Base-by-base conservation (phyloP, 2,888 invertebrate genomes). In the Cartodere bifasciata region DNA sequence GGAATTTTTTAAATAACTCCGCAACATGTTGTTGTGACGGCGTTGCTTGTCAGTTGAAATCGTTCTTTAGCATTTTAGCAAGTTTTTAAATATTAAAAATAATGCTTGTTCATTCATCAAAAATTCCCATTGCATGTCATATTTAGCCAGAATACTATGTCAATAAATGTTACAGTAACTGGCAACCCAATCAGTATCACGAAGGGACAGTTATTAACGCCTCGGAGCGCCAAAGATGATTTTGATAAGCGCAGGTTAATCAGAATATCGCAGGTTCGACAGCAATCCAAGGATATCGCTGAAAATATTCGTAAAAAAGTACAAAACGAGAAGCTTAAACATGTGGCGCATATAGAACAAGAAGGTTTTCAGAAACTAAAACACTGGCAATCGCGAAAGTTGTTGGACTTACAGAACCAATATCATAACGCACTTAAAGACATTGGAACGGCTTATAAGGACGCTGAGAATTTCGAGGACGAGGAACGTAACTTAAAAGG, bases 181-280 rank as follows among this genome's bases (percentile, higher is more conserved):
- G 68, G 68, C 14, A 71, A 68, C 52, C 68, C 67, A 25, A 55
- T 66, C 4, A 62, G 58, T 42, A 60, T 64, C 35, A 56, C 55
- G 28, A 28, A 30, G 23, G 61, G 64, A 23, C 64, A 60, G 55
- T 59, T 65, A 57, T 55, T 68, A 13, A 52, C 68, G 1, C 50
- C 64, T 3, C 65, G 70, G 41, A 55, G 58, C 32, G 53, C 62
- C 1, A 66, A 62, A 47, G 66, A 67, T 49, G 67, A 68, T 44
- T 67, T 68, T 40, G 64, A 68, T 34, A 65, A 65, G 43, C 64
- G 72, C 33, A 62, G 72, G 29, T 62, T 67, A 41, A 63, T 71
- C 49, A 66, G 75, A 40, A 49, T 75, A 34, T 64, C 71, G 47
- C 73, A 76, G 64, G 75, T 75, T 51, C 63, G 75, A 13, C 67